A percentile compares a stretch with the other conserved stretches of the same genome.
Evolutionary conservation across 2,888 invertebrate genomes (phyloP).

Genomic region (Penaeus monodon): DNA sequence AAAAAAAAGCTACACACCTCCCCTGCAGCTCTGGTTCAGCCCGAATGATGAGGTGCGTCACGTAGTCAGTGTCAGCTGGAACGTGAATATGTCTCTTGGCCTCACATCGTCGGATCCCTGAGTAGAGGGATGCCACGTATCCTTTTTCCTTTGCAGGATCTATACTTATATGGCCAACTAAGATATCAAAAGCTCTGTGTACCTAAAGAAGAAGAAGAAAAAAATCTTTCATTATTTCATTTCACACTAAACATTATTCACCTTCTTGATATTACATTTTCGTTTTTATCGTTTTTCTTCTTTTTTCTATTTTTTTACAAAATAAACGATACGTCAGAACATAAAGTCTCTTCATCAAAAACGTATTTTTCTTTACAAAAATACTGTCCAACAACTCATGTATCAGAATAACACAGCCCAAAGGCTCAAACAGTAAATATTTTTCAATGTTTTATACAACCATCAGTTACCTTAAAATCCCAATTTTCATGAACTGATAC

Average conservation of each 20-base stretch:
- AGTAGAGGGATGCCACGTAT: conserved; percentile 87
- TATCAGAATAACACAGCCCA: too few species aligned
- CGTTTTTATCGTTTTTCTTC: too few species aligned
- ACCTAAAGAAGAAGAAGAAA: conserved; percentile 4
- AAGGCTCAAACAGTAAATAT: too few species aligned
- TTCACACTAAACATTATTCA: too few species aligned
- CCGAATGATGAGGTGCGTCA: conserved; percentile 86
- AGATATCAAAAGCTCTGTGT: conserved; percentile 82
- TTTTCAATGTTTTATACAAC: too few species aligned
- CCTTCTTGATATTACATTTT: too few species aligned
- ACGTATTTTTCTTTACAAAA: conserved; percentile 6
- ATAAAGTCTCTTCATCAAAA: background rate
- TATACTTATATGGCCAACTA: conserved; percentile 75
- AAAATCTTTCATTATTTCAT: background rate
- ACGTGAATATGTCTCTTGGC: conserved; percentile 90
- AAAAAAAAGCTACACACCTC: conserved; percentile 72
- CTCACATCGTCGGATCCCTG: conserved; percentile 87
- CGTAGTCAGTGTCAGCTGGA: conserved; percentile 88
- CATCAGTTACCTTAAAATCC: too few species aligned
- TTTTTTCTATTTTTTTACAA: background rate
- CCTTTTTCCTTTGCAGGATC: conserved; percentile 90
- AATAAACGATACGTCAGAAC: background rate
- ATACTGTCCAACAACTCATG: background rate
- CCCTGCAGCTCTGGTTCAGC: conserved; percentile 93
- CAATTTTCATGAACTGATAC: background rate